phyloP scores from a whole-genome alignment of 2,888 invertebrate species.

The Lasius fuliginosus region DNA sequence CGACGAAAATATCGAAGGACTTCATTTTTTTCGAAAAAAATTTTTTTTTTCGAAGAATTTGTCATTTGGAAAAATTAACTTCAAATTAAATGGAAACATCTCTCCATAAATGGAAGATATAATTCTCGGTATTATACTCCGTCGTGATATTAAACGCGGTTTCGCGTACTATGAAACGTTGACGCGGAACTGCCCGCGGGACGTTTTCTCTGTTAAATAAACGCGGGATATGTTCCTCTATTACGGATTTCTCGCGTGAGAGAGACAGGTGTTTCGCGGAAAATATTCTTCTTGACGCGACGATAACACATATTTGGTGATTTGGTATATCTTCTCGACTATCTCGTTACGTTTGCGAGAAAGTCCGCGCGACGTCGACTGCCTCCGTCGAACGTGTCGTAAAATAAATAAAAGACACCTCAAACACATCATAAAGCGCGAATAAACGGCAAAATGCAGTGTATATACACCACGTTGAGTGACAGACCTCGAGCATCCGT shows the following conservation, averaged over 20 bases:
- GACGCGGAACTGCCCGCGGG: background rate
- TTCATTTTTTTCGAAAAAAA: background rate
- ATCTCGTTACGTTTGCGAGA: conserved; percentile 25
- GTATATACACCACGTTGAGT: background rate
- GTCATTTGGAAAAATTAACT: background rate
- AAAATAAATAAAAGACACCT: conserved; percentile 32
- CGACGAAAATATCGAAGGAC: background rate
- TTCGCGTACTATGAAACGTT: background rate
- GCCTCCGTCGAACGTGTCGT: background rate
- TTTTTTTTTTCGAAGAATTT: background rate
- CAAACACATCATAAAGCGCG: background rate
- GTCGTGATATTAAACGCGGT: background rate
- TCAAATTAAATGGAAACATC: background rate
- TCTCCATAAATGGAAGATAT: background rate
- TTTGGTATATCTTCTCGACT: conserved; percentile 5
- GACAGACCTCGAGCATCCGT: background rate
- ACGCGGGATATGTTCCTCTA: background rate
- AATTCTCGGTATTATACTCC: background rate
- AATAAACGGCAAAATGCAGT: conserved; percentile 10
- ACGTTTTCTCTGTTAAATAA: conserved; percentile 19
- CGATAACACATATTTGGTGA: conserved; percentile 18
- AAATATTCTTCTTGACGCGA: conserved; percentile 42
- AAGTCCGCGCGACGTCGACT: conserved; percentile 15
- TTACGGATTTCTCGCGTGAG: background rate
- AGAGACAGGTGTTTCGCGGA: conserved; percentile 1